phyloP scores from a whole-genome alignment of 2,888 invertebrate species.

The Branchinecta sandiegonensis region DNA sequence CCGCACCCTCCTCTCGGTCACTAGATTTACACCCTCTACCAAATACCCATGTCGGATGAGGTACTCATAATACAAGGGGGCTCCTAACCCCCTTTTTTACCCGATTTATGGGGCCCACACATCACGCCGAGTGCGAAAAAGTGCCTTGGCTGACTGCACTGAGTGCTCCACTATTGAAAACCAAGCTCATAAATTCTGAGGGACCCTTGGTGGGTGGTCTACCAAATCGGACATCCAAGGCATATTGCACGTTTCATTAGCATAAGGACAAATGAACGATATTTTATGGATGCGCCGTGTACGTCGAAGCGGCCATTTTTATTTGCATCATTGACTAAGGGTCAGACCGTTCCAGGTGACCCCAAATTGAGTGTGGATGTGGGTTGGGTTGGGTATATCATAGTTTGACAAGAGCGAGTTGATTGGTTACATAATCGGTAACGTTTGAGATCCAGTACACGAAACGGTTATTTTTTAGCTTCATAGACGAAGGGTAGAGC shows the following conservation, averaged over 20 bases:
- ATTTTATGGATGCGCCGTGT: slow-evolving; percentile 2
- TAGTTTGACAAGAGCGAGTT: too few species aligned
- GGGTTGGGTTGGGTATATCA: too few species aligned
- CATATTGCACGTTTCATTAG: slow-evolving; percentile 16
- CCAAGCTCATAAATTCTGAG: background rate
- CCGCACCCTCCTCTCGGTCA: too few species aligned
- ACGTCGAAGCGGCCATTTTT: background rate
- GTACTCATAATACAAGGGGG: slow-evolving; percentile 13
- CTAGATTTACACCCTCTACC: too few species aligned
- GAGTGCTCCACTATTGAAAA: slow-evolving; percentile 14
- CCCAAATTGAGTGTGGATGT: too few species aligned
- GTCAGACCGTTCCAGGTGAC: too few species aligned
- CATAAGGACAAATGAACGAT: slow-evolving; percentile 15
- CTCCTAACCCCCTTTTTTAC: slow-evolving; percentile 13
- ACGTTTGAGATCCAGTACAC: too few species aligned
- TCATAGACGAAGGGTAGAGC: too few species aligned
- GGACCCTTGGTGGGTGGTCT: slow-evolving; percentile 7
- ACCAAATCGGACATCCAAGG: slow-evolving; percentile 6
- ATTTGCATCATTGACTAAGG: slow-evolving; percentile 2
- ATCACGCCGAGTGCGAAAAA: slow-evolving; percentile 13
- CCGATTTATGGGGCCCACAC: slow-evolving; percentile 13
- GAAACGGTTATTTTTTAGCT: too few species aligned
- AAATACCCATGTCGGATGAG: slow-evolving; percentile 14
- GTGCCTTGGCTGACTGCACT: slow-evolving; percentile 11
- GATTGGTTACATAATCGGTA: too few species aligned